Conservation (phyloP, 1,140 invertebrate species). For the Spodoptera litura region DNA sequence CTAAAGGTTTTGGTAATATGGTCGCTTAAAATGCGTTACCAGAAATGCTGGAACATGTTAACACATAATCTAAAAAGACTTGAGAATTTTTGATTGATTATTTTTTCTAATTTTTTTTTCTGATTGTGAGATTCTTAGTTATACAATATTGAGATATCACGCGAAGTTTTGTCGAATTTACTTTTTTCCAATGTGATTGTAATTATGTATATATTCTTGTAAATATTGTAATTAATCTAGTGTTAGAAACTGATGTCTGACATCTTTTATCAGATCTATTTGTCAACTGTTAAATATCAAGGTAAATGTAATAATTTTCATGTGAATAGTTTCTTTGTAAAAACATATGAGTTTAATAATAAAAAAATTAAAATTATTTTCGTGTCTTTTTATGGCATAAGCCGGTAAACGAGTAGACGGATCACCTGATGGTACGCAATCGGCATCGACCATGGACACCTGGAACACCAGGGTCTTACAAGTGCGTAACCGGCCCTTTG, state of each 20-base stretch:
- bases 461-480: no score
- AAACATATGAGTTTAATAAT: constrained; percentile 75
- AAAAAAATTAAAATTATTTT: constrained; percentile 57
- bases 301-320: constrained; percentile 76
- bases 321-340: constrained; percentile 83
- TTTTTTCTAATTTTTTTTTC: constrained; percentile 58
- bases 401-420: no score
- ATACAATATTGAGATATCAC: constrained; percentile 34
- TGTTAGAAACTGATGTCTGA: constrained; percentile 72
- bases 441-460: no score
- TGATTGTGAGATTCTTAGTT: constrained; percentile 65
- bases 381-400: neutral
- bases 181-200: constrained; percentile 56
- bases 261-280: constrained; percentile 80
- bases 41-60: constrained; percentile 82
- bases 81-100: constrained; percentile 51
- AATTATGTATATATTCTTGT: constrained; percentile 58
- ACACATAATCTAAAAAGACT: constrained; percentile 60
- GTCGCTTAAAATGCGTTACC: constrained; percentile 84
- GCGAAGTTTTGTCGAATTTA: constrained; percentile 60
- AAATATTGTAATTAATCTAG: constrained; percentile 68
- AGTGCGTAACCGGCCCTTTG: no score
- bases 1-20: constrained; percentile 82
- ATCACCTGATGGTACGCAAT: no score
- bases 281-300: constrained; percentile 80